phyloP scores from a whole-genome alignment of 2,888 invertebrate species.

The Abrostola triplasia region DNA sequence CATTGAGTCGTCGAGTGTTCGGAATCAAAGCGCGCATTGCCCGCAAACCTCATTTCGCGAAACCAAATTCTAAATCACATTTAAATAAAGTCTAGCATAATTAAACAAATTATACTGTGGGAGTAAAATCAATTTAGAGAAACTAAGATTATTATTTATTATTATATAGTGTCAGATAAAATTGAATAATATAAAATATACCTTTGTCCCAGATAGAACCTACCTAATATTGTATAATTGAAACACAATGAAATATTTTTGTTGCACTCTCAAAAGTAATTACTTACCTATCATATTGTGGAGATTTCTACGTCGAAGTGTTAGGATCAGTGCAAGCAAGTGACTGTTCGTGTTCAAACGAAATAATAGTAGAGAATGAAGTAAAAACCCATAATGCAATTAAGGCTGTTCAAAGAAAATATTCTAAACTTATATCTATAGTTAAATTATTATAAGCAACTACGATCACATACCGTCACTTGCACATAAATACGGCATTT shows the following conservation, averaged over 20 bases:
- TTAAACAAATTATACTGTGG: conserved; percentile 72
- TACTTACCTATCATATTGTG: conserved; percentile 19
- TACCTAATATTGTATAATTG: conserved; percentile 19
- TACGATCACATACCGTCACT: conserved; percentile 37
- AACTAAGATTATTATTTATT: conserved; percentile 69
- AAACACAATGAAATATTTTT: conserved; percentile 34
- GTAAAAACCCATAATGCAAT: conserved; percentile 29
- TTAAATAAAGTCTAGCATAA: conserved; percentile 76
- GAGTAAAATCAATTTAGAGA: conserved; percentile 72
- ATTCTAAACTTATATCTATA: conserved; percentile 47
- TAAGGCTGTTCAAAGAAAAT: conserved; percentile 48
- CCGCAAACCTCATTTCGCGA: conserved; percentile 70
- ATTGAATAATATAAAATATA: conserved; percentile 49
- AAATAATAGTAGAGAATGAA: conserved; percentile 25
- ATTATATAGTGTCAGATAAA: conserved; percentile 63
- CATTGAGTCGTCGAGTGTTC: conserved; percentile 6
- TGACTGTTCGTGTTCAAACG: conserved; percentile 28
- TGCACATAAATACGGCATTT: conserved; percentile 13
- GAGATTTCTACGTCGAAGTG: conserved; percentile 9
- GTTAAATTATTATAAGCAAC: conserved; percentile 42
- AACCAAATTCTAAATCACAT: conserved; percentile 88
- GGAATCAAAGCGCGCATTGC: conserved; percentile 57
- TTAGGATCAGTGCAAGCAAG: conserved; percentile 28
- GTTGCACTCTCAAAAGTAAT: conserved; percentile 42
- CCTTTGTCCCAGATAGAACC: conserved; percentile 42